Evolutionary conservation across 2,113 vertebrate species (phyloP), one percentile per base, ranked within the genome.

Genomic region (Actinemys pallida): DNA sequence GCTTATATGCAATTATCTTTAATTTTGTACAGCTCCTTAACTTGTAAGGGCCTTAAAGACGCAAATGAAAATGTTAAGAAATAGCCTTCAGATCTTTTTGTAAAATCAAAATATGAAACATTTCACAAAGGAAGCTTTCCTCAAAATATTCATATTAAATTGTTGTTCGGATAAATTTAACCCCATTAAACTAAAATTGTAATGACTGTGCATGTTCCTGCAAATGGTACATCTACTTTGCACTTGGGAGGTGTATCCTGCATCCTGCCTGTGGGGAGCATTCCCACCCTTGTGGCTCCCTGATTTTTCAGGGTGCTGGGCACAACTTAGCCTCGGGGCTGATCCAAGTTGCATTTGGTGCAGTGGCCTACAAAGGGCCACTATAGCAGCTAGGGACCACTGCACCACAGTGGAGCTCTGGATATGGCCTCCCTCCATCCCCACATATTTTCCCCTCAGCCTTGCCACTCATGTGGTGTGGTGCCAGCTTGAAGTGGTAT

Each of bases 11-110:
- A 16, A 83, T 81, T 80, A 22, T 56, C 90, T 84, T 87, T 87
- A 88, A 6, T 92, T 25, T 81, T 87, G 85, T 72, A 56, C 0
- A 4, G 75, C 50, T 95, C 80, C 83, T 1, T 2, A 93, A 81
- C 79, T 93, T 81, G 92, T 82, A 83, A 49, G 86, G 83, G 95
- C 96, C 94, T 97, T 97, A 95, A 90, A 50, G 53, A 89, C 50
- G 45, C 54, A 69, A 90, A 45, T 45, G n/a, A 11, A 75, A 24
- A 42, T 75, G 22, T 20, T 39, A 35, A 75, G 19, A 42, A 75
- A 42, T 75, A 39, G n/a, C 20, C 35, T 22, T 72, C 35, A 39
- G 82, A 57, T 6, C 59, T 65, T 65, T 31, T 72, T 89, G 5
- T 65, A 62, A 81, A 93, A 31, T 87, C 49, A 93, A 81, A 86